Conservation (phyloP, 2,888 invertebrate species). For the Catonia carolina region DNA sequence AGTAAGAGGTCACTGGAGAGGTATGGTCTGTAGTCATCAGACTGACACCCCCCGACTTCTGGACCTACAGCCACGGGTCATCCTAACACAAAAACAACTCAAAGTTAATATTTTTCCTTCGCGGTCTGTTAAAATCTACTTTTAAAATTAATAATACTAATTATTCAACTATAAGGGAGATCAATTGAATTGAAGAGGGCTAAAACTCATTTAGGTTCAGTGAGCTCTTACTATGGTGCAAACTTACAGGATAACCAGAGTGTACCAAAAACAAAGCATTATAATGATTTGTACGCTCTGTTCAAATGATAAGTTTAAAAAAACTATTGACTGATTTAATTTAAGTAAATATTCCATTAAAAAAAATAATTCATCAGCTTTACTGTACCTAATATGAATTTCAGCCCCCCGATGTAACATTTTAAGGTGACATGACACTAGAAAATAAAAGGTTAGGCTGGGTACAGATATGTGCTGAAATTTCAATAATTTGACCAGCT, state of each 20-base stretch:
- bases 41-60: background rate
- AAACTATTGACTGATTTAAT: background rate
- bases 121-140: background rate
- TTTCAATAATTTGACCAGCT: too few relatives aligned
- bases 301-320: background rate
- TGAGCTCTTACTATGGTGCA: constrained; percentile 18
- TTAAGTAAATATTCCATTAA: background rate
- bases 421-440: background rate
- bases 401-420: constrained; percentile 5
- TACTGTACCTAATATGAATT: constrained; percentile 12
- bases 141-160: too few relatives aligned
- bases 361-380: constrained; percentile 2
- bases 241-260: constrained; percentile 12
- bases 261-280: constrained; percentile 4
- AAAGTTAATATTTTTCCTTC: background rate
- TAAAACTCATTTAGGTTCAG: constrained; percentile 18
- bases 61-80: constrained; percentile 4
- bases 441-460: constrained; percentile 5
- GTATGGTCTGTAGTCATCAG: background rate
- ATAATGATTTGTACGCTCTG: background rate
- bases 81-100: constrained; percentile 1
- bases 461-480: too few relatives aligned
- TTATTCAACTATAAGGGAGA: background rate
- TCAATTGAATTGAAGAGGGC: background rate
- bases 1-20: constrained; percentile 11